phyloP scores from a whole-genome alignment of 2,797 vertebrate species.

The Heliangelus exortis region DNA sequence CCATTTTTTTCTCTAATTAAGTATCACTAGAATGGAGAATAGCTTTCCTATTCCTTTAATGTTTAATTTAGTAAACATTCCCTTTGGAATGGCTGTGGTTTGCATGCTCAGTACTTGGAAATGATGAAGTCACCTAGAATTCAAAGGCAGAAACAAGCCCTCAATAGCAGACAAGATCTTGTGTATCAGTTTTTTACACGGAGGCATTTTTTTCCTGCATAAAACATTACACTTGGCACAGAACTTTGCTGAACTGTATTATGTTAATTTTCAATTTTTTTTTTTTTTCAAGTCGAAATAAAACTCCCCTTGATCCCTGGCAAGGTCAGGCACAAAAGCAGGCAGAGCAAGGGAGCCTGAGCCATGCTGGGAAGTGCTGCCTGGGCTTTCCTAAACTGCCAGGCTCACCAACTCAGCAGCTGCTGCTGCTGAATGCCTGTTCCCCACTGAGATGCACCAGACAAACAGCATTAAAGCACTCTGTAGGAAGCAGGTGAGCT shows the following conservation, averaged over 20 bases:
- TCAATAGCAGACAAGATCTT: not conserved
- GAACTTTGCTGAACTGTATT: not conserved
- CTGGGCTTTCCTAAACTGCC: not conserved
- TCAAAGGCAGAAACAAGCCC: not conserved
- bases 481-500: not conserved
- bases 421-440: not conserved
- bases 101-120: conserved; percentile 26
- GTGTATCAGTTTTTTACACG: not conserved
- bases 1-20: conserved; percentile 44
- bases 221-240: not conserved
- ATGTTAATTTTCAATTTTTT: not conserved
- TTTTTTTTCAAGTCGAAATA: not conserved
- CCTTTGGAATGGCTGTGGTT: conserved; percentile 1
- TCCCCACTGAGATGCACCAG: not conserved
- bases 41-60: conserved; percentile 50
- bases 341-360: not conserved
- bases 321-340: not conserved
- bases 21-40: conserved; percentile 40
- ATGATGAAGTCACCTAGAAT: conserved; percentile 15
- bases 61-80: conserved; percentile 59
- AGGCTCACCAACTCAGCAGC: not conserved
- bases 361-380: not conserved
- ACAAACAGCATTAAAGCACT: not conserved
- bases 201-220: not conserved
- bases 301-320: not conserved